Percentiles rank a stretch among this genome's conserved stretches.
These are phyloP conservation scores for Hipparchia sbordonii DNA, from an alignment of 2,888 invertebrate species.

Conservation along the genomic window DNA sequence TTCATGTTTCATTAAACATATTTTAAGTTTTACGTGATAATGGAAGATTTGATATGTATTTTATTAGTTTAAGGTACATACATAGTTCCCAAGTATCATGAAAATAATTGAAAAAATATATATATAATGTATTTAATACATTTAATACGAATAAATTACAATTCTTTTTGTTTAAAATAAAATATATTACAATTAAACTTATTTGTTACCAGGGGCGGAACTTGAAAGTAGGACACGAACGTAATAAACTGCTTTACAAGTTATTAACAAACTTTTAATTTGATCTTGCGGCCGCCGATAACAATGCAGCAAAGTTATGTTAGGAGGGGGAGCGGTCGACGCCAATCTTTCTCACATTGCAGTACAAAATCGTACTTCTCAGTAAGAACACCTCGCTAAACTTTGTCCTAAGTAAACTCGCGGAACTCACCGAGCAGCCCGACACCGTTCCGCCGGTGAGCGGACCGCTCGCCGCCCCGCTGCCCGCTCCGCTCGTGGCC, in stretches of 20 bases:
- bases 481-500: conserved; percentile 46
- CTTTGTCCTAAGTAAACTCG: conserved; percentile 80
- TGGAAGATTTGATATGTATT: too few relatives aligned
- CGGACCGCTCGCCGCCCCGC: conserved; percentile 53
- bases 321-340: conserved; percentile 62
- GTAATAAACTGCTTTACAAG: conserved; percentile 58
- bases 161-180: neutral
- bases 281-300: conserved; percentile 66
- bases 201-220: conserved; percentile 45
- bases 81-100: too few relatives aligned
- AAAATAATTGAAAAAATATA: too few relatives aligned
- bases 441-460: conserved; percentile 51
- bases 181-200: neutral
- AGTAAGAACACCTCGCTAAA: conserved; percentile 80
- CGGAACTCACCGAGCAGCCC: conserved; percentile 55
- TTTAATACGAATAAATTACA: neutral
- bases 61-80: too few relatives aligned
- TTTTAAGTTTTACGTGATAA: too few relatives aligned
- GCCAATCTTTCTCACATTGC: conserved; percentile 74
- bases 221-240: conserved; percentile 52
- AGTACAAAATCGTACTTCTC: conserved; percentile 78
- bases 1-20: neutral
- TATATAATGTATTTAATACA: neutral
- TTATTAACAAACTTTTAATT: conserved; percentile 75
- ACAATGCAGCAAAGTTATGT: conserved; percentile 74